Evolutionary conservation across 2,797 vertebrate genomes (phyloP), one percentile per base, ranked within the genome.

Genomic region (Notolabrus celidotus): DNA sequence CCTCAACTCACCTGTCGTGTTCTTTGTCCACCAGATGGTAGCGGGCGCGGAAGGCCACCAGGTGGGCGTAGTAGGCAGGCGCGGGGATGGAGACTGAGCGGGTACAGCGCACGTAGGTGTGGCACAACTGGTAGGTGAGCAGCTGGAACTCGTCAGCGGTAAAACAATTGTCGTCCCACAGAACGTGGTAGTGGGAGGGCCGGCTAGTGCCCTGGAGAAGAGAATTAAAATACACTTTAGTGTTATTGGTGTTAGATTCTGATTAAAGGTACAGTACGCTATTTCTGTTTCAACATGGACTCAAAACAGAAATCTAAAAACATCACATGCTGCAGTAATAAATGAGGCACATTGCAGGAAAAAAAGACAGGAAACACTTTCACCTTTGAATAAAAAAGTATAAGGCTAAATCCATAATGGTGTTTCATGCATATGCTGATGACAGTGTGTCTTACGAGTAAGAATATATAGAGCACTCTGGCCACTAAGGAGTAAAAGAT

Each of bases 21-120:
- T 99, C 97, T 91, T 99, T 99, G 94, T 99, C 98, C 94, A 99
- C 97, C 55, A 99, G 95, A 88, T 99, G 97, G 90, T 99, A 99
- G 74, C 98, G 95, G 82, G 98, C 98, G 71, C 98, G 95, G 92
- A 99, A 99, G 80, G 97, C 97, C 88, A 99, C 97, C 92, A 99
- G 92, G 89, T 97, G 97, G 89, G 98, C 98, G 34, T 99, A 99
- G 93, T 99, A 99, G 74, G 98, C 97, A 59, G 98, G 98, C 53
- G 98, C 98, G 0, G 98, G 98, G 92, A 99, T 99, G 89, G 98
- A 99, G 77, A 99, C 98, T 0, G 98, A 99, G 60, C 98, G 96
- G 57, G 98, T 99, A 73, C 98, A 99, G 92, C 98, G 97, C 87
- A 99, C 98, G 0, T 99, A 99, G 0, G 98, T 99, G 95, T 99